Percentiles rank a stretch among this genome's conserved stretches.
These are phyloP conservation scores for Melanotaenia boesemani DNA, from an alignment of 2,797 vertebrate species.

Conservation along the genomic window DNA sequence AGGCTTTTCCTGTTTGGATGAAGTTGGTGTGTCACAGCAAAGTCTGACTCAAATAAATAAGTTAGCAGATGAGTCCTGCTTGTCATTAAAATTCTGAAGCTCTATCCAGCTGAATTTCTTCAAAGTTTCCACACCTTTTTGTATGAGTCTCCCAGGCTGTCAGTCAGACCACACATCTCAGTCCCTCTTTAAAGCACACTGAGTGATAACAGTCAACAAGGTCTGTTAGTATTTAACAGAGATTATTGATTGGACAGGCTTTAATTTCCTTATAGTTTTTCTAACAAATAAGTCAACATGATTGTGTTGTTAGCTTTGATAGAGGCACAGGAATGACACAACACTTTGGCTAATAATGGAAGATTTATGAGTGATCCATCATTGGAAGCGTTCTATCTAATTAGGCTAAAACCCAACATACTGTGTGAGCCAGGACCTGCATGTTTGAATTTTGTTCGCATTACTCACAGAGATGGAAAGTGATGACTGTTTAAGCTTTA, in stretches of 20 bases:
- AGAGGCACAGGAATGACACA: background rate
- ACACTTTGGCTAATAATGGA: background rate
- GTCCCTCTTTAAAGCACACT: background rate
- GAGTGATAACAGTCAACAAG: constrained; percentile 2
- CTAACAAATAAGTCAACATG: background rate
- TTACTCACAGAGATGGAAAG: background rate
- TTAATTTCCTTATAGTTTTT: background rate
- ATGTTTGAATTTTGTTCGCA: background rate
- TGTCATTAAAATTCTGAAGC: no score
- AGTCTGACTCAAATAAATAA: background rate
- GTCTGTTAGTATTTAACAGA: background rate
- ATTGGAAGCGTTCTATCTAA: background rate
- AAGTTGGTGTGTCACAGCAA: background rate
- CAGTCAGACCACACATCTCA: background rate
- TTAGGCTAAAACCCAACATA: background rate
- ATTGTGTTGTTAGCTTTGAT: background rate
- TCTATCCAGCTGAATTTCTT: background rate
- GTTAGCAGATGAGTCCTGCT: no score
- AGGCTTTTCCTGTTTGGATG: background rate
- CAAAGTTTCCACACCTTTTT: background rate
- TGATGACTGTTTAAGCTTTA: background rate
- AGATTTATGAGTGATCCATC: background rate
- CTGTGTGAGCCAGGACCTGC: background rate
- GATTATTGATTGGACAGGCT: background rate
- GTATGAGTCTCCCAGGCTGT: background rate